Evolutionary conservation across 2,888 invertebrate genomes (phyloP).

Genomic region (Salpingus planirostris): DNA sequence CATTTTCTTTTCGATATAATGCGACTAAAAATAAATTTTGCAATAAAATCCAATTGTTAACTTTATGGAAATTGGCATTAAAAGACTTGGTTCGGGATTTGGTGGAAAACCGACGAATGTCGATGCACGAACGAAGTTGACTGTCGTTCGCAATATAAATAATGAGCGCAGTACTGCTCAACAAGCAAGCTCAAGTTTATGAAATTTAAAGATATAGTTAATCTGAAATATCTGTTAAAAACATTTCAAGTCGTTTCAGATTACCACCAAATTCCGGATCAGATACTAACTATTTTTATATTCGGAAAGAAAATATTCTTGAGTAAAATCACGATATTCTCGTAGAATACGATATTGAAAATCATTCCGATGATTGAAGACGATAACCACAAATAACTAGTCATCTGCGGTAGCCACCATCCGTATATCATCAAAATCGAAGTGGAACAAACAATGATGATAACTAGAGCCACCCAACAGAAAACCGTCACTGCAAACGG

Average conservation of each 20-base stretch:
- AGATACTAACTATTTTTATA: not conserved
- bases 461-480: slow-evolving; percentile 10
- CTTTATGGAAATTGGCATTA: no score
- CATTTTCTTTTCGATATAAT: no score
- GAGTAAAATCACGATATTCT: slow-evolving; percentile 16
- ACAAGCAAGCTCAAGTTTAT: no score
- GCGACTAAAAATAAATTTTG: no score
- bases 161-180: no score
- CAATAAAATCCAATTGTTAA: no score
- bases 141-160: no score
- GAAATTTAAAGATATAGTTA: no score
- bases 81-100: no score
- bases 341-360: slow-evolving; percentile 18
- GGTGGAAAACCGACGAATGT: no score
- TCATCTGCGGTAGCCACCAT: slow-evolving; percentile 23
- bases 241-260: not conserved
- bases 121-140: no score
- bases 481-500: not conserved
- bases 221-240: no score
- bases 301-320: slow-evolving; percentile 3
- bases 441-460: slow-evolving; percentile 11
- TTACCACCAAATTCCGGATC: slow-evolving; percentile 1
- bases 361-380: slow-evolving; percentile 16
- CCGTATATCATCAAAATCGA: slow-evolving; percentile 19
- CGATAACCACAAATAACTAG: slow-evolving; percentile 22